Conservation (phyloP, 2,888 invertebrate species). For the Drosophila birchii region DNA sequence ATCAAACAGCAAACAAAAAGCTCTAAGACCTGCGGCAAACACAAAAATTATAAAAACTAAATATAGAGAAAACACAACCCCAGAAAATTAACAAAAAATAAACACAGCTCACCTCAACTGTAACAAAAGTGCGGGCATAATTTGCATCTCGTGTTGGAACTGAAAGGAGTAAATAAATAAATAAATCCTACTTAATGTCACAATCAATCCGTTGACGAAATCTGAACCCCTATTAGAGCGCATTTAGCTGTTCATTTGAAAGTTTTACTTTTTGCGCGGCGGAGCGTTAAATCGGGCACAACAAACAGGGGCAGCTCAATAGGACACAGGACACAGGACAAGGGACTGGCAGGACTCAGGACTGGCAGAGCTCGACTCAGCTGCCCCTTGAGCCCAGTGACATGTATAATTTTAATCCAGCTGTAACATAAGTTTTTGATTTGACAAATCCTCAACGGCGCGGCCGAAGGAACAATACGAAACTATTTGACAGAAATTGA, state of each 20-base stretch:
- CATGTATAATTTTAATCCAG: slow-evolving; percentile 83
- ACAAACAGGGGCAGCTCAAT: slow-evolving; percentile 54
- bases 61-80: slow-evolving; percentile 61
- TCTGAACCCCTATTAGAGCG: slow-evolving; percentile 83
- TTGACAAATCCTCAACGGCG: slow-evolving; percentile 71
- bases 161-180: slow-evolving; percentile 79
- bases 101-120: slow-evolving; percentile 34
- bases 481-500: slow-evolving; percentile 80
- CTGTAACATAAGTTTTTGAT: slow-evolving; percentile 83
- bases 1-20: slow-evolving; percentile 51
- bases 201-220: slow-evolving; percentile 78
- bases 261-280: slow-evolving; percentile 82
- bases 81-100: slow-evolving; percentile 8
- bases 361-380: slow-evolving; percentile 31
- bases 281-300: slow-evolving; percentile 83
- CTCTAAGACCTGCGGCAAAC: slow-evolving; percentile 61
- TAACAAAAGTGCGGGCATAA: slow-evolving; percentile 56
- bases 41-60: slow-evolving; percentile 21
- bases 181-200: slow-evolving; percentile 84
- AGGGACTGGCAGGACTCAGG: neutral
- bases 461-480: slow-evolving; percentile 50
- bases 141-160: slow-evolving; percentile 76
- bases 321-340: neutral
- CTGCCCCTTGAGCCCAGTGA: slow-evolving; percentile 56
- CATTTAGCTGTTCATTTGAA: slow-evolving; percentile 84